Conservation (phyloP, 2,888 invertebrate genomes). For the Caenorhabditis sp. region DNA sequence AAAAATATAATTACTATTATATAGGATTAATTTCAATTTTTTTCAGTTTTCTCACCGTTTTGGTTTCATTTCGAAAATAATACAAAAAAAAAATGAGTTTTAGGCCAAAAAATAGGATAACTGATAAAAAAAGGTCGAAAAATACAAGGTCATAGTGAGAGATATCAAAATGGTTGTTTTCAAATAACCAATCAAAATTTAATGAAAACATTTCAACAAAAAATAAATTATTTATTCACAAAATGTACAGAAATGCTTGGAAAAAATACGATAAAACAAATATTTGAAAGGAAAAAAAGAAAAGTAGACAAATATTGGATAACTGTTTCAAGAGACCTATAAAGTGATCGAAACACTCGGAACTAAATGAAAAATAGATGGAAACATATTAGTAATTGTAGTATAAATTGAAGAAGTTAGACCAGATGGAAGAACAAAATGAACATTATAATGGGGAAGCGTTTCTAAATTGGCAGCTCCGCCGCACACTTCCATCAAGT, state of each 20-base stretch:
- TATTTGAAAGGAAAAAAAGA: background rate
- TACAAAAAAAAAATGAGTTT: background rate
- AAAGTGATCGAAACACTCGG: constrained; percentile 48
- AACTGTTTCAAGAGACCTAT: constrained; percentile 2
- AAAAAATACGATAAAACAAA: constrained; percentile 6
- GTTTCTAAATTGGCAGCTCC: constrained; percentile 32
- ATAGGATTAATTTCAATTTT: no score
- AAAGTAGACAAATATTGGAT: constrained; percentile 13
- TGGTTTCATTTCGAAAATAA: constrained; percentile 3
- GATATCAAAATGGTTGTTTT: background rate
- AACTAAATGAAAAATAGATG: constrained; percentile 80
- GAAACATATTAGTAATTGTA: constrained; percentile 83
- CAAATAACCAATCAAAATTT: background rate
- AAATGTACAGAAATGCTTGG: background rate
- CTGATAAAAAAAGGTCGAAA: background rate
- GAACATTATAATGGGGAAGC: constrained; percentile 80
- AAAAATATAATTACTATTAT: background rate
- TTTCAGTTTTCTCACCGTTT: background rate
- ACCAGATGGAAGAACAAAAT: constrained; percentile 84
- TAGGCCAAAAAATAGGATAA: background rate
- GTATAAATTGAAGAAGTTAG: constrained; percentile 76
- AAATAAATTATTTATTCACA: no score
- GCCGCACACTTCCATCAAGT: constrained; percentile 84
- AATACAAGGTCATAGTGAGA: background rate
- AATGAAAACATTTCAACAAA: background rate